Evolutionary conservation across 1,140 invertebrate genomes (phyloP).

Genomic region (Ganaspis sp.): DNA sequence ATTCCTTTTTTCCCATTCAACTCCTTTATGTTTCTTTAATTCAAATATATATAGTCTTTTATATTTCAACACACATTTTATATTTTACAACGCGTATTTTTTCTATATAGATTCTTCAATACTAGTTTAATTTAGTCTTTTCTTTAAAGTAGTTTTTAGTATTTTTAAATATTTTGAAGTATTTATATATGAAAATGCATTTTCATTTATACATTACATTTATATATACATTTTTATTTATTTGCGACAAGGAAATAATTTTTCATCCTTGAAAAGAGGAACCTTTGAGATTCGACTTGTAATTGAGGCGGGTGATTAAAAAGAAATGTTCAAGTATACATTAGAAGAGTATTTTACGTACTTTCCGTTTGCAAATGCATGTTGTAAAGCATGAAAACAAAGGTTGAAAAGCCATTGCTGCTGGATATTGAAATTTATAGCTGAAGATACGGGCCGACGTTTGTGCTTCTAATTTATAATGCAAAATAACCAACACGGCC

Average conservation of each 20-base stretch:
- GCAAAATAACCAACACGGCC: slow-evolving; percentile 9
- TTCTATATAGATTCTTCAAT: too few species aligned
- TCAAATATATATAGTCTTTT: too few species aligned
- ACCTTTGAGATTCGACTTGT: too few species aligned
- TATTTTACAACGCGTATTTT: too few species aligned
- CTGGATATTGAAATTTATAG: slow-evolving; percentile 11
- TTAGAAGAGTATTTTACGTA: neutral
- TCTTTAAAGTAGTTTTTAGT: too few species aligned
- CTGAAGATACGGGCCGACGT: slow-evolving; percentile 1
- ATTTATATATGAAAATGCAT: too few species aligned
- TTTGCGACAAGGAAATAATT: neutral
- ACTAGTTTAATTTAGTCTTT: too few species aligned
- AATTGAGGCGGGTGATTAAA: neutral
- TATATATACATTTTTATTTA: too few species aligned
- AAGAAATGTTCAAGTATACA: neutral
- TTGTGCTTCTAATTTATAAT: slow-evolving; percentile 24
- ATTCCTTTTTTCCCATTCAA: neutral
- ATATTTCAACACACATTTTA: too few species aligned
- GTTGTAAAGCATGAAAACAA: slow-evolving; percentile 10
- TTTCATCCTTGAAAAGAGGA: neutral
- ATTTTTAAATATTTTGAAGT: too few species aligned
- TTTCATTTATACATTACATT: too few species aligned
- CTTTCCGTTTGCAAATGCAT: neutral
- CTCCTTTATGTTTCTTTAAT: neutral
- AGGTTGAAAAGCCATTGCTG: neutral